Percentiles rank a stretch among this genome's conserved stretches.
Evolutionary conservation across 92 coral and sea anemone species (phyloP).

Genomic region (Montipora capitata): DNA sequence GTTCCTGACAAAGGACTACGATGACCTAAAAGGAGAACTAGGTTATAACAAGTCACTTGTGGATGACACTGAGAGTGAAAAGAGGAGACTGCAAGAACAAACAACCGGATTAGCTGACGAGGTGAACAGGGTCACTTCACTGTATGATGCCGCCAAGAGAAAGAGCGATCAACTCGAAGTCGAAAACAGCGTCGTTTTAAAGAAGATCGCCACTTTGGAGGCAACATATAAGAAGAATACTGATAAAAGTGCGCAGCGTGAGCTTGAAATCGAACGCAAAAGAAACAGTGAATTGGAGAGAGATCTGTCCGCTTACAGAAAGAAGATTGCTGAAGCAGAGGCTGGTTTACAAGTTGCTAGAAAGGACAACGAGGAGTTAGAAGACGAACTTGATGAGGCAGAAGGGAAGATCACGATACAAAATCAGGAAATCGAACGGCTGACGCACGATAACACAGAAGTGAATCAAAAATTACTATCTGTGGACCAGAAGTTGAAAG

Average conservation of each 20-base stretch:
- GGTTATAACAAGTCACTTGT: constrained; percentile 79
- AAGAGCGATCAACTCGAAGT: constrained; percentile 88
- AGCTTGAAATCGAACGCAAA: constrained; percentile 83
- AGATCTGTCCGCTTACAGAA: constrained; percentile 79
- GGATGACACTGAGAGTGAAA: constrained; percentile 88
- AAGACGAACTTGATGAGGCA: constrained; percentile 89
- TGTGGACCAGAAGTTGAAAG: constrained; percentile 78
- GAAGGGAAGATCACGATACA: constrained; percentile 74
- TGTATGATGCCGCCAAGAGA: constrained; percentile 81
- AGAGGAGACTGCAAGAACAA: constrained; percentile 84
- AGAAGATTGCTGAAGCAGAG: constrained; percentile 86
- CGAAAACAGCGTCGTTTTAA: constrained; percentile 85
- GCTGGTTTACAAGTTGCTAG: constrained; percentile 75
- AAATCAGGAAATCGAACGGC: constrained; percentile 82
- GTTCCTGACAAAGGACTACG: constrained; percentile 82
- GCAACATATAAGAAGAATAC: constrained; percentile 69
- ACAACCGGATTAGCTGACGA: constrained; percentile 85
- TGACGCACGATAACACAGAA: constrained; percentile 73
- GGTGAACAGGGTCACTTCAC: constrained; percentile 71
- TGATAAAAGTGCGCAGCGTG: constrained; percentile 85
- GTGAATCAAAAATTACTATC: constrained; percentile 52
- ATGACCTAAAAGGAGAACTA: constrained; percentile 86
- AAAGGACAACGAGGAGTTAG: constrained; percentile 92
- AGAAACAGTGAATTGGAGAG: constrained; percentile 85
- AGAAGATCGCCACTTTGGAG: constrained; percentile 85